Evolutionary conservation across 92 coral and sea anemone genomes (phyloP).

Genomic region (Desmophyllum pertusum): DNA sequence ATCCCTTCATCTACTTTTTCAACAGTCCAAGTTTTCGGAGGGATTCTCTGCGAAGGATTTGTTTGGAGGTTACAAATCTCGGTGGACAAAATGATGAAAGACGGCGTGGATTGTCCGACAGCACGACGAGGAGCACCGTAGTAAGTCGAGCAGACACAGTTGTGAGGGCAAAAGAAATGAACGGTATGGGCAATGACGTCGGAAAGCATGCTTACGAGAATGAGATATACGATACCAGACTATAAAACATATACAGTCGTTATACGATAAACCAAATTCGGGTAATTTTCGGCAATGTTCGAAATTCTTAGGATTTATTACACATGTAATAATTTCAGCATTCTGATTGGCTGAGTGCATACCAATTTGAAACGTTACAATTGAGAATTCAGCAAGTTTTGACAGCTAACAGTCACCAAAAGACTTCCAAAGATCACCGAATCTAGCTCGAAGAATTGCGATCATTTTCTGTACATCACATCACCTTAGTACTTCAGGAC

Average conservation of each 20-base stretch:
- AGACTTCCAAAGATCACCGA: too few species aligned
- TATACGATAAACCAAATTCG: too few species aligned
- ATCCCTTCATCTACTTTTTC: constrained; percentile 83
- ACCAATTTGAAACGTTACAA: neutral
- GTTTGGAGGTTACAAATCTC: constrained; percentile 52
- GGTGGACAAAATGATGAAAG: neutral
- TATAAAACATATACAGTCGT: neutral
- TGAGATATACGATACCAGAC: constrained; percentile 12
- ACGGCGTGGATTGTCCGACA: neutral
- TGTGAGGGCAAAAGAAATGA: neutral
- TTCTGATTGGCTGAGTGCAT: neutral
- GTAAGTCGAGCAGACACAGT: constrained; percentile 4
- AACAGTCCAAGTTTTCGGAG: constrained; percentile 74
- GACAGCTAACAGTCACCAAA: neutral
- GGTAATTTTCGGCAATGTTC: neutral
- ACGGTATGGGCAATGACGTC: neutral
- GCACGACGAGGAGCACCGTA: neutral
- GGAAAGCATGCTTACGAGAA: neutral
- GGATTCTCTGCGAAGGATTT: constrained; percentile 70
- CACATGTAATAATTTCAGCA: neutral
- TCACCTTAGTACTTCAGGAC: too few species aligned
- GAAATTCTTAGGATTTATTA: neutral
- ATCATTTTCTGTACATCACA: too few species aligned
- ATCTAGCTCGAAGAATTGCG: neutral
- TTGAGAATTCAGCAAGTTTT: too few species aligned